Evolutionary conservation across 2,888 invertebrate species (phyloP), one percentile per base, ranked within the genome.

Genomic region (Lacanobia wlatinum): DNA sequence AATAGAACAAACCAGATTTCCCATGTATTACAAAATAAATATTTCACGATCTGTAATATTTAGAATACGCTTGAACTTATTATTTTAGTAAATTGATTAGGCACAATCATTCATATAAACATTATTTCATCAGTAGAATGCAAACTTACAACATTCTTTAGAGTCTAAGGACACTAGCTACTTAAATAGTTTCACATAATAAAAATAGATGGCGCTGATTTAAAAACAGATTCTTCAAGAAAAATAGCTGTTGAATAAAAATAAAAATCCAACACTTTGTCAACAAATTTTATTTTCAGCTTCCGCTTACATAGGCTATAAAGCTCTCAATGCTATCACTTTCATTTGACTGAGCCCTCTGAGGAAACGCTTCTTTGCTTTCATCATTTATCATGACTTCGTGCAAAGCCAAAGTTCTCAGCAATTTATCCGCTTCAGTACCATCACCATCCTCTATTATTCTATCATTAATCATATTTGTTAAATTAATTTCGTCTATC

Each of bases 401-500:
- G 53, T 93, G 90, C 2, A 96, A 77, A 0, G 95, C 95, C 53
- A 96, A 79, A 0, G 94, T 92, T 12, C 92, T 87, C 0, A 96
- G 59, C 1, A 95, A 73, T 23, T 90, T 88, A 16, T 95, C 95
- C 0, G 92, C 84, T 67, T 95, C 95, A 46, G 91, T 88, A 0
- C 83, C 88, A 0, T 90, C 90, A 0, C 87, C 91, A 2, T 91
- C 92, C 1, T 91, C 92, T n/a, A 95, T 80, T 46, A 95, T 94
- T 58, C 90, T 90, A 14, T 96, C 95, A 64, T 91, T 90, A 9
- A 95, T 95, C 77, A 92, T 85, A 80, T 96, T 95, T 0, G 92
- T 91, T 0, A 96, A 77, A 73, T 96, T 96, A 0, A 93, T 89
- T 62, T 95, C 95, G 63, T 96, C 95, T 74, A 95, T 90, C 0